phyloP scores from a whole-genome alignment of 1,140 invertebrate genomes.

The Heliothis subflexa region DNA sequence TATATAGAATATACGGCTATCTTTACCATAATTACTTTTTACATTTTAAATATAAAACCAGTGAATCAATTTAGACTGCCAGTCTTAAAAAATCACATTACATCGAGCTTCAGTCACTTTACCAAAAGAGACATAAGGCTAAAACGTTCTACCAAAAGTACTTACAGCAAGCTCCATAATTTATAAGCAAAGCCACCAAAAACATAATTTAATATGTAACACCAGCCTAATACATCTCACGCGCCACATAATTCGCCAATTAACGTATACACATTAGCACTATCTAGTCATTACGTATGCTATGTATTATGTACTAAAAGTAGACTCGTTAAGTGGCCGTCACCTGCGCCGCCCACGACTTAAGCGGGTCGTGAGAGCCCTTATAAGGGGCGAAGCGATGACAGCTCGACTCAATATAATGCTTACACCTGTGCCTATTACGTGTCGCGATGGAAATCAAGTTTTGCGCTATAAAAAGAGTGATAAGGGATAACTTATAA shows the following conservation, averaged over 20 bases:
- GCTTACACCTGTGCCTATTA: slow-evolving; percentile 53
- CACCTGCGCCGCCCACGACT: slow-evolving; percentile 55
- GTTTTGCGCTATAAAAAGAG: slow-evolving; percentile 6
- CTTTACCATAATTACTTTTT: neutral
- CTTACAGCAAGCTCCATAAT: neutral
- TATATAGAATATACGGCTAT: neutral
- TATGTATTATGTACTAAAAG: slow-evolving; percentile 33
- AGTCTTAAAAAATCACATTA: too few species aligned
- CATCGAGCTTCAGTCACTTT: too few species aligned
- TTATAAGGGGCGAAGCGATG: slow-evolving; percentile 58
- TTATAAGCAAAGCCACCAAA: neutral
- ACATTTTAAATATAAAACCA: too few species aligned
- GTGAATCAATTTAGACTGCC: too few species aligned
- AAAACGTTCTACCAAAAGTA: too few species aligned
- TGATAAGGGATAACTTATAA: slow-evolving; percentile 32
- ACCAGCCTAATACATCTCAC: neutral
- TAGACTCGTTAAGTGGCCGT: slow-evolving; percentile 52
- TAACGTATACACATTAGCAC: slow-evolving; percentile 15
- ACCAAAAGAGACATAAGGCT: too few species aligned
- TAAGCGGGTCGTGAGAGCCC: slow-evolving; percentile 60
- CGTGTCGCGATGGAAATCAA: slow-evolving; percentile 42
- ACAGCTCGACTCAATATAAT: slow-evolving; percentile 56
- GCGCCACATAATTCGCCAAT: neutral
- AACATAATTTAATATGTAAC: neutral
- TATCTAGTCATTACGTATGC: slow-evolving; percentile 19